Percentiles rank a stretch among this genome's conserved stretches.
phyloP scores from a whole-genome alignment of 2,113 vertebrate species.

The Mystacornis crossleyi region DNA sequence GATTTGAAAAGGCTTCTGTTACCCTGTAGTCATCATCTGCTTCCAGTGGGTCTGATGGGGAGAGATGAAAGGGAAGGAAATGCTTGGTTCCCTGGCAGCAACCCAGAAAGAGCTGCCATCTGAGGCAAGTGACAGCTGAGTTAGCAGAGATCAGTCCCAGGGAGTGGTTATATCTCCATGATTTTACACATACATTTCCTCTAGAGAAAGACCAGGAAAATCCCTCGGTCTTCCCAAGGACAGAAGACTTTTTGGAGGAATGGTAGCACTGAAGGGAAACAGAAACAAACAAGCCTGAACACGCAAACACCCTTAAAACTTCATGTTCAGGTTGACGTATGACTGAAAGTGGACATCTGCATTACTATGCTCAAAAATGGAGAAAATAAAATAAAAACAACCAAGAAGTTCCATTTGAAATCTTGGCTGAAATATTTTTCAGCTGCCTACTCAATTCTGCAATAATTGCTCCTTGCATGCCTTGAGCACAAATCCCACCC shows the following conservation, averaged over 20 bases:
- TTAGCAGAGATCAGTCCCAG: not conserved
- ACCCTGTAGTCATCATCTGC: not conserved
- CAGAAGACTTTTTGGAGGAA: not conserved
- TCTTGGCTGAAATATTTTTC: not conserved
- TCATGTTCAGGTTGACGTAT: not conserved
- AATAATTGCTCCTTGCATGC: not conserved
- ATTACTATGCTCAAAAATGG: not conserved
- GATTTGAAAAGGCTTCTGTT: not conserved
- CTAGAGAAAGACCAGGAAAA: not conserved
- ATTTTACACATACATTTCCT: rapidly evolving
- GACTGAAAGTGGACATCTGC: not conserved
- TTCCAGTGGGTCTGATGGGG: not conserved
- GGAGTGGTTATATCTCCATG: not conserved
- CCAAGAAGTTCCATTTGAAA: not conserved
- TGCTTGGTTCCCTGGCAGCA: not conserved
- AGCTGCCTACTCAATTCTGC: not conserved
- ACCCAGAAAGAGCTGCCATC: not conserved
- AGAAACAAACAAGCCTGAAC: not conserved
- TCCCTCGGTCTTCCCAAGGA: not conserved
- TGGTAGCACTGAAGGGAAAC: not conserved
- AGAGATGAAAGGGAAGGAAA: not conserved
- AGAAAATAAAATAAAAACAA: not conserved
- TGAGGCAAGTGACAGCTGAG: not conserved
- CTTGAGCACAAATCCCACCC: rapidly evolving
- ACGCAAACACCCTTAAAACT: not conserved